Evolutionary conservation across 1,140 invertebrate genomes (phyloP).

Genomic region (Samia ricini): DNA sequence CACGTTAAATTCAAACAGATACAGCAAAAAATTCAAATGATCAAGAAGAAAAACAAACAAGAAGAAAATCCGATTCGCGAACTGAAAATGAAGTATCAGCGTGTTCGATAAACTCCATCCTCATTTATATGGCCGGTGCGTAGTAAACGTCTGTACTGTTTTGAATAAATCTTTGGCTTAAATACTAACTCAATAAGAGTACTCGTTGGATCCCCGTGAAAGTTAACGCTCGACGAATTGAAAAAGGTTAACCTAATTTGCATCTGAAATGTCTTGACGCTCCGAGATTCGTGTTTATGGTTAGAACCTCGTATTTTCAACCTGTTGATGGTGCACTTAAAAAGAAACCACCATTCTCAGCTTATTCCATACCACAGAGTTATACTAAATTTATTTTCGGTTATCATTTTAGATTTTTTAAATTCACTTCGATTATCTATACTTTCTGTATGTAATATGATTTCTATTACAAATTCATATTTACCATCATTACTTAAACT

Average conservation of each 20-base stretch:
- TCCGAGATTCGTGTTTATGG: constrained; percentile 1
- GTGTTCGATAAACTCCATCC: constrained; percentile 2
- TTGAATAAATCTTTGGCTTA: constrained; percentile 61
- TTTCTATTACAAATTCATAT: no score
- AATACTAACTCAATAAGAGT: constrained; percentile 66
- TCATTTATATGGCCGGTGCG: constrained; percentile 52
- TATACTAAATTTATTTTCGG: no score
- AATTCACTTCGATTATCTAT: no score
- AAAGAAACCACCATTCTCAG: background rate
- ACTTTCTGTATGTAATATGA: no score
- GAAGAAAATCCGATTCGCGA: background rate
- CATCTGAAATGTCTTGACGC: constrained; percentile 35
- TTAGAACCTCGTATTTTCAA: constrained; percentile 14
- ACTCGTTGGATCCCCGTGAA: constrained; percentile 48
- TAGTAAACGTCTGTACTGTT: constrained; percentile 51
- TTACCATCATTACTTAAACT: no score
- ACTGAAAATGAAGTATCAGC: constrained; percentile 4
- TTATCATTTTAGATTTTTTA: no score
- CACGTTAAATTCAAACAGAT: background rate
- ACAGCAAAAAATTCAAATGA: background rate
- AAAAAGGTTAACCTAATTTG: constrained; percentile 59
- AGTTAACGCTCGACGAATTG: constrained; percentile 54
- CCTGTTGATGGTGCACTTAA: constrained; percentile 12
- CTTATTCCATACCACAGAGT: background rate
- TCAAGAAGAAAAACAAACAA: background rate